A percentile compares a stretch with the other conserved stretches of the same genome.
phyloP scores from a whole-genome alignment of 2,888 invertebrate genomes.

The Matsumyia berberina region DNA sequence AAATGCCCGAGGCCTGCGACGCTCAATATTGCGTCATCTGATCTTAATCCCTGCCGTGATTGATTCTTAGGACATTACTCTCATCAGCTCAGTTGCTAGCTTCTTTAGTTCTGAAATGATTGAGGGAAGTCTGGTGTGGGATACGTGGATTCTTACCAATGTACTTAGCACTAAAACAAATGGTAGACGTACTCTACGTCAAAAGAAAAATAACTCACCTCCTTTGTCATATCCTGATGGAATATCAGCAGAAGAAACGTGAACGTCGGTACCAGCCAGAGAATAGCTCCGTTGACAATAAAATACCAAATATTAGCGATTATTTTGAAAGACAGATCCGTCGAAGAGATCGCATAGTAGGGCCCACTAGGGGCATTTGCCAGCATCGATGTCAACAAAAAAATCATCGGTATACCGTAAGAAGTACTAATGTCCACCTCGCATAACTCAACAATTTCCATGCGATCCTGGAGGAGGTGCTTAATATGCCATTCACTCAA shows the following conservation, averaged over 20 bases:
- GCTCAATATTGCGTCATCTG: too few species aligned
- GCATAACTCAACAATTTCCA: constrained; percentile 61
- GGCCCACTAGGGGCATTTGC: constrained; percentile 77
- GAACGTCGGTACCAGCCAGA: constrained; percentile 76
- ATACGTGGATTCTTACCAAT: too few species aligned
- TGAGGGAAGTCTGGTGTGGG: too few species aligned
- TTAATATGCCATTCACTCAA: neutral
- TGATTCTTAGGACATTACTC: too few species aligned
- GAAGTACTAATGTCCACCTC: constrained; percentile 76
- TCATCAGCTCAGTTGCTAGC: too few species aligned
- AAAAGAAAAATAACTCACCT: constrained; percentile 78
- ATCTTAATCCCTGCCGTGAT: too few species aligned
- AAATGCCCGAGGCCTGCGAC: too few species aligned
- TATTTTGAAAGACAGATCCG: neutral
- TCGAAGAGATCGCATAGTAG: constrained; percentile 77
- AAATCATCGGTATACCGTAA: constrained; percentile 77
- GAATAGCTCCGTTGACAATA: constrained; percentile 1
- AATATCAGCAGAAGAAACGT: constrained; percentile 69
- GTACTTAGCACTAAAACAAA: too few species aligned
- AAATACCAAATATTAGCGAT: neutral
- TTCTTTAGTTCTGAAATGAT: too few species aligned
- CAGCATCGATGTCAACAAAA: constrained; percentile 76
- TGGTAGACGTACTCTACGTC: too few species aligned
- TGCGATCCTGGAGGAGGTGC: constrained; percentile 4
- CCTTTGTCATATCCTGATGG: constrained; percentile 70